Evolutionary conservation across 2,888 invertebrate genomes (phyloP).

Genomic region (Philopedon plagiatum): DNA sequence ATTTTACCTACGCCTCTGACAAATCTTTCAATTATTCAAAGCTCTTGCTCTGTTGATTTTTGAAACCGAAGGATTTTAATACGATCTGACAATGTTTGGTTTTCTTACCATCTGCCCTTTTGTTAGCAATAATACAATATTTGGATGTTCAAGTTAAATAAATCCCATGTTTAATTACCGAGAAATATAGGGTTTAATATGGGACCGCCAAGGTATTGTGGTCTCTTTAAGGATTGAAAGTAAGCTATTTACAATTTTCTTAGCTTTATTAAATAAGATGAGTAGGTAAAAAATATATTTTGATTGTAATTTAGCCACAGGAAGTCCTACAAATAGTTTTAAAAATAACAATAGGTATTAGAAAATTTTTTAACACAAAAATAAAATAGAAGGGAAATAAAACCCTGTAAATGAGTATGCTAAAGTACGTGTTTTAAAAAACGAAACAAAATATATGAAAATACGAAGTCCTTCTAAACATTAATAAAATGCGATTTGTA

Average conservation of each 20-base stretch:
- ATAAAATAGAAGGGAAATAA: no score
- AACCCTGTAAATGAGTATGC: no score
- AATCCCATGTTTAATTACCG: constrained; percentile 35
- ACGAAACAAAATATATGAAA: no score
- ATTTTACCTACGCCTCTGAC: constrained; percentile 1
- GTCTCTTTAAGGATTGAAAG: constrained; percentile 1
- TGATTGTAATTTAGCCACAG: no score
- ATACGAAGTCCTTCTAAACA: no score
- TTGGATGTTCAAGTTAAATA: constrained; percentile 36
- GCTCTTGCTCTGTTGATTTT: constrained; percentile 18
- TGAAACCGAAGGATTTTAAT: constrained; percentile 26
- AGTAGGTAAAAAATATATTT: neutral
- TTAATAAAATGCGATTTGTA: no score
- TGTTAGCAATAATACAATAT: constrained; percentile 34
- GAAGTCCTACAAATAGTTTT: no score
- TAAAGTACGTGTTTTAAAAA: no score
- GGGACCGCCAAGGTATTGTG: constrained; percentile 22
- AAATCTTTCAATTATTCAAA: constrained; percentile 15
- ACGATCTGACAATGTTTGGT: constrained; percentile 37
- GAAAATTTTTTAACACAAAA: no score
- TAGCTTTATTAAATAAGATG: neutral
- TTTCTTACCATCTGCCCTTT: constrained; percentile 39
- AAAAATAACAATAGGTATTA: no score
- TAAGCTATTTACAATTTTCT: neutral
- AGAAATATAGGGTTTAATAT: constrained; percentile 33